Percentiles rank a stretch among this genome's conserved stretches.
phyloP scores from a whole-genome alignment of 2,113 vertebrate species.

The Australoheros scitulus region DNA sequence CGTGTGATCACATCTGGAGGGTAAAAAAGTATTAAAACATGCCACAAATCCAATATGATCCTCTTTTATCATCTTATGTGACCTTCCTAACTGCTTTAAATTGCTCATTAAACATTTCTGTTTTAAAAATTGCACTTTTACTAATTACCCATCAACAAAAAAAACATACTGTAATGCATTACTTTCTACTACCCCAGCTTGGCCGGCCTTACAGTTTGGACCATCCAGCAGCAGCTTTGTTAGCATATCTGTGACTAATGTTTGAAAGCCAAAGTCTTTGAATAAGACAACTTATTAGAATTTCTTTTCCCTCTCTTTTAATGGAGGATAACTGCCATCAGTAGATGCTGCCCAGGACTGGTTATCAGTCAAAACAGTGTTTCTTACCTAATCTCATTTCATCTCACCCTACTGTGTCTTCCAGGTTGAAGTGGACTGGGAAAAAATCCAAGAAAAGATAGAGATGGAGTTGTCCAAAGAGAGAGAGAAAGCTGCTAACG shows the following conservation, averaged over 20 bases:
- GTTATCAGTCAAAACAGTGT: constrained; percentile 15
- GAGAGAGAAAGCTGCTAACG: constrained; percentile 81
- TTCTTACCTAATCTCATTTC: constrained; percentile 15
- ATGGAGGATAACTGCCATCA: neutral
- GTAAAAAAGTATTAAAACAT: neutral
- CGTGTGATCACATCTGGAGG: neutral
- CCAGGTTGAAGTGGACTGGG: constrained; percentile 96
- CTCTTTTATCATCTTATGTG: neutral
- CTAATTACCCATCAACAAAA: neutral
- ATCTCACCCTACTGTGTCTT: constrained; percentile 23
- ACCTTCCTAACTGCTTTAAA: neutral
- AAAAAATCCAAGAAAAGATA: constrained; percentile 95
- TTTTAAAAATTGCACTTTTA: neutral
- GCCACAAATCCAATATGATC: neutral
- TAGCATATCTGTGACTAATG: neutral
- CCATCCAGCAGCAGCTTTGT: neutral
- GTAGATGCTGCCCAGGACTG: neutral
- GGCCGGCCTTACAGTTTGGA: neutral
- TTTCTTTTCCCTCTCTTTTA: neutral
- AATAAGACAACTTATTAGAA: neutral
- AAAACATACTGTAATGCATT: neutral
- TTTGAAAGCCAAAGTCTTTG: neutral
- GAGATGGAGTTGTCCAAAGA: constrained; percentile 94
- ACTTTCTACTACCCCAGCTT: neutral
- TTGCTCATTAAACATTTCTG: neutral